Percentiles rank a stretch among this genome's conserved stretches.
Evolutionary conservation across 2,888 invertebrate species (phyloP).

Genomic region (Griposia aprilina): DNA sequence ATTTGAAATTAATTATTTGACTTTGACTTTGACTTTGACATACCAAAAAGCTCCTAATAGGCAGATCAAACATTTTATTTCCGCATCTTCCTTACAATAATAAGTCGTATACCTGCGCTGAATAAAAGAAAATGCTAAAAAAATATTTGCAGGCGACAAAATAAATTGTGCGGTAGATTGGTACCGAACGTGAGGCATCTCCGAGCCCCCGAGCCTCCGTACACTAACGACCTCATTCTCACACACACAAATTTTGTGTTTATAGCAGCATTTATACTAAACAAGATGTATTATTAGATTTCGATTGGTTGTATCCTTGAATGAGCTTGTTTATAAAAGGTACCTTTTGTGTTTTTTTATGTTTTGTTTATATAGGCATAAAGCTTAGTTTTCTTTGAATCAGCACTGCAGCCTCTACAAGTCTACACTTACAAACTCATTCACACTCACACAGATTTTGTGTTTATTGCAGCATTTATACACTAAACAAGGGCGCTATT

Average conservation of each 20-base stretch:
- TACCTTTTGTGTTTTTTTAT: not conserved
- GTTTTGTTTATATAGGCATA: not conserved
- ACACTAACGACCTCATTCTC: conserved; percentile 70
- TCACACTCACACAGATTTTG: conserved; percentile 31
- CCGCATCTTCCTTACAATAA: conserved; percentile 31
- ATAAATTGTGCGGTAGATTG: conserved; percentile 70
- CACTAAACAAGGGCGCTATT: conserved; percentile 22
- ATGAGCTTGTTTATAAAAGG: not conserved
- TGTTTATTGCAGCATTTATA: conserved; percentile 33
- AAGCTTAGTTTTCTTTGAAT: not conserved
- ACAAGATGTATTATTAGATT: conserved; percentile 37
- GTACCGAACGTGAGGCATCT: conserved; percentile 71
- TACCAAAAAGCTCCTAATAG: not conserved
- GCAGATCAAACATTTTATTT: conserved; percentile 42
- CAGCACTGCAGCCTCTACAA: conserved; percentile 52
- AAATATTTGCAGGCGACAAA: conserved; percentile 62
- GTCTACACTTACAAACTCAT: conserved; percentile 69
- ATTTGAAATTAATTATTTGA: too few species aligned
- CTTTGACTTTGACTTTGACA: too few species aligned
- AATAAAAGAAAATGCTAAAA: conserved; percentile 58
- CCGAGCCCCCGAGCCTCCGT: conserved; percentile 58
- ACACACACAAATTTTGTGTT: conserved; percentile 35
- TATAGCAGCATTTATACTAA: conserved; percentile 30
- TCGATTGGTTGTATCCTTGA: not conserved
- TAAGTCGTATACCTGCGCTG: conserved; percentile 39